Evolutionary conservation across 1,140 invertebrate genomes (phyloP).

Genomic region (Theocolax elegans): DNA sequence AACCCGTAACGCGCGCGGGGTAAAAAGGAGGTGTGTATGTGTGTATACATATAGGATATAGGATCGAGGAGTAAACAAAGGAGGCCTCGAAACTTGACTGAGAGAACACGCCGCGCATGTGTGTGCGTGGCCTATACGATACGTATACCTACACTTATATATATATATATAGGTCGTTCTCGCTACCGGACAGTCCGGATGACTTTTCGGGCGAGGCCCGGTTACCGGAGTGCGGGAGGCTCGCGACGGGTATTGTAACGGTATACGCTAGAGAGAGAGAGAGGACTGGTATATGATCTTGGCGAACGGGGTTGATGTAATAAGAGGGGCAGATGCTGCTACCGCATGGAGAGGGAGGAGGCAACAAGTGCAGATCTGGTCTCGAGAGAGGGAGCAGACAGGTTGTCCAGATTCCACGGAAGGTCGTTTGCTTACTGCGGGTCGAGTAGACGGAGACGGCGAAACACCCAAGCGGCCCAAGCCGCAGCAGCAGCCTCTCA

Average conservation of each 20-base stretch:
- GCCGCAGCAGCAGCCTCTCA: conserved; percentile 7
- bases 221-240: too few relatives aligned
- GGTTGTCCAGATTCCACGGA: conserved; percentile 69
- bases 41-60: neutral
- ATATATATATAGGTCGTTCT: too few relatives aligned
- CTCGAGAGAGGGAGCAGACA: conserved; percentile 62
- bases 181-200: conserved; percentile 28
- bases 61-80: too few relatives aligned
- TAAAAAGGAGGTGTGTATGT: neutral
- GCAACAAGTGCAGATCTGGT: conserved; percentile 37
- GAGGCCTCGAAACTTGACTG: too few relatives aligned
- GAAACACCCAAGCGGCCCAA: too few relatives aligned
- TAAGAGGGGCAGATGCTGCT: conserved; percentile 30
- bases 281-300: conserved; percentile 38
- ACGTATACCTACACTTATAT: too few relatives aligned
- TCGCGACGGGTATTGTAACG: conserved; percentile 40
- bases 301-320: conserved; percentile 38
- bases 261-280: conserved; percentile 27
- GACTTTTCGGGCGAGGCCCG: conserved; percentile 22
- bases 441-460: conserved; percentile 58
- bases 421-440: conserved; percentile 69
- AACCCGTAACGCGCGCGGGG: neutral
- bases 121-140: too few relatives aligned
- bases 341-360: neutral
- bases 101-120: too few relatives aligned